phyloP scores from a whole-genome alignment of 2,888 invertebrate genomes.

The Chaitophorus viminalis region DNA sequence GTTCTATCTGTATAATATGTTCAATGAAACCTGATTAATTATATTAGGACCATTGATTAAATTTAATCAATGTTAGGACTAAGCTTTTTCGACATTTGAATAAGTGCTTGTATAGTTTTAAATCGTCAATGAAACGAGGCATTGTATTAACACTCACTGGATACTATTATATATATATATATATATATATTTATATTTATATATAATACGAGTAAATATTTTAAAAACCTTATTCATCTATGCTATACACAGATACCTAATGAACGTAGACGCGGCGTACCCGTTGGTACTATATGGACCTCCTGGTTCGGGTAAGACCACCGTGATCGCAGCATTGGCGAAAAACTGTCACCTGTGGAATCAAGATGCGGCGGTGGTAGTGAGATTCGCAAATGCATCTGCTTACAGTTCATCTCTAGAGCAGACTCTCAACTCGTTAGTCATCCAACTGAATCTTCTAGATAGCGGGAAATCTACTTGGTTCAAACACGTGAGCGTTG shows the following conservation, averaged over 20 bases:
- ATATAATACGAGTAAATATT: no score
- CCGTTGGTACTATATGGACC: constrained; percentile 82
- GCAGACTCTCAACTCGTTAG: constrained; percentile 79
- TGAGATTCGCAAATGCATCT: constrained; percentile 76
- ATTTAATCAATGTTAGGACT: no score
- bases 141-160: no score
- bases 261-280: constrained; percentile 68
- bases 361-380: constrained; percentile 67
- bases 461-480: constrained; percentile 73
- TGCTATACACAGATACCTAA: constrained; percentile 72
- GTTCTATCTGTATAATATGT: no score
- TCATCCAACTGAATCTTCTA: constrained; percentile 79
- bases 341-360: constrained; percentile 68
- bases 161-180: no score
- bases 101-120: no score
- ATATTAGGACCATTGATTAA: no score
- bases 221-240: no score
- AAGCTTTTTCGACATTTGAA: no score
- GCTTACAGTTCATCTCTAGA: constrained; percentile 76
- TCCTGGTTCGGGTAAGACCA: constrained; percentile 86
- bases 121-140: no score
- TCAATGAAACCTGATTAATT: no score
- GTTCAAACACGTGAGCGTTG: constrained; percentile 62
- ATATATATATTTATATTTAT: no score
- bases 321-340: constrained; percentile 79